These are phyloP conservation scores for Irena cyanogastra DNA, from an alignment of 2,113 vertebrate species.

Conservation along the genomic window DNA sequence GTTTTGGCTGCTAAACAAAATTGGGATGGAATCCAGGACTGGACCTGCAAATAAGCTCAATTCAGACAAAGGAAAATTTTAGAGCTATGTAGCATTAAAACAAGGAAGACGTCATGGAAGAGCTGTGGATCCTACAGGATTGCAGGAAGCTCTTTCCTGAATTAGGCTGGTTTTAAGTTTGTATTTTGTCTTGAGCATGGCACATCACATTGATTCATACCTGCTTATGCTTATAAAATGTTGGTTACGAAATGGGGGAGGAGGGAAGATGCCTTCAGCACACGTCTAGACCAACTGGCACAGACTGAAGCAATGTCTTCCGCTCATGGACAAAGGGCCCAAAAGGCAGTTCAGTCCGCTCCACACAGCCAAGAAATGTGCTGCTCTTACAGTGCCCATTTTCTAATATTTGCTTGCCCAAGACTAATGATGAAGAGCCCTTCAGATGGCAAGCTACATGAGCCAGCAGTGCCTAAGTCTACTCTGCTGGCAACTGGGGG, in stretches of 20 bases:
- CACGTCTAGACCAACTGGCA: not conserved
- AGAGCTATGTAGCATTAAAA: not conserved
- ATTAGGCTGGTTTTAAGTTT: not conserved
- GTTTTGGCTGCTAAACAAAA: not conserved
- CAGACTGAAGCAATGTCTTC: not conserved
- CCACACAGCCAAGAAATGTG: fast-evolving
- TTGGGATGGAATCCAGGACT: not conserved
- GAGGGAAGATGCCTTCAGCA: not conserved
- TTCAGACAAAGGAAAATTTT: not conserved
- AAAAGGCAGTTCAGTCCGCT: not conserved
- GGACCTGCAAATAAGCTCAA: not conserved
- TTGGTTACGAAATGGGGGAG: not conserved
- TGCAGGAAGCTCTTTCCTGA: not conserved
- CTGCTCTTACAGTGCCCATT: not conserved
- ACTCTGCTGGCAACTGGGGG: fast-evolving
- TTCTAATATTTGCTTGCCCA: not conserved
- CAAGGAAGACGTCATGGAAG: not conserved
- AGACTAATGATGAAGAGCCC: not conserved
- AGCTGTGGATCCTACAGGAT: not conserved
- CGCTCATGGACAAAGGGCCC: not conserved
- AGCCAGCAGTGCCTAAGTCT: not conserved
- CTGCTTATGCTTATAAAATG: not conserved
- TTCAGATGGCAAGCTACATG: fast-evolving
- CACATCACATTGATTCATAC: not conserved
- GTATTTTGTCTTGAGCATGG: not conserved